Conservation (phyloP, 2,888 invertebrate species). For the Nomada fabriciana region DNA sequence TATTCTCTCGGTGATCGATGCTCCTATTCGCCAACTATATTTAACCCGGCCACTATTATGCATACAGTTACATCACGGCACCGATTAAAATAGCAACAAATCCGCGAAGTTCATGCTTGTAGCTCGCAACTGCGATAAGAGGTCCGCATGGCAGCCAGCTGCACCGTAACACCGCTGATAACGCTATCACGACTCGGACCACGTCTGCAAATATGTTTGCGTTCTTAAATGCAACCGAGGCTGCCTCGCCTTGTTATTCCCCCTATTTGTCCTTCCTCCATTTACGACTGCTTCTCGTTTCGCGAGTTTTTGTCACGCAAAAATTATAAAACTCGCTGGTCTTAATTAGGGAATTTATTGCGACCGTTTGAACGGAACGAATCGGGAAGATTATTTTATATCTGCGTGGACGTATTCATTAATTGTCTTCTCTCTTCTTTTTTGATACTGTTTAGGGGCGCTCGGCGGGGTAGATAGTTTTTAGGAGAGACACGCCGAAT, state of each 20-base stretch:
- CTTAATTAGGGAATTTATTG: too few relatives aligned
- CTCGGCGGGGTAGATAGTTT: too few relatives aligned
- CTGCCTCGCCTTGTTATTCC: slow-evolving; percentile 52
- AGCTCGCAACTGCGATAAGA: slow-evolving; percentile 38
- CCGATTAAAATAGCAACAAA: slow-evolving; percentile 69
- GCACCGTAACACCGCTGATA: slow-evolving; percentile 63
- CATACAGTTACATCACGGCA: slow-evolving; percentile 66
- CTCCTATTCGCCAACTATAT: slow-evolving; percentile 52
- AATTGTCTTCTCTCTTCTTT: too few relatives aligned
- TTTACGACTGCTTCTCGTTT: not conserved
- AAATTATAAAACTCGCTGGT: too few relatives aligned
- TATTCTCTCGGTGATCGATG: slow-evolving; percentile 16
- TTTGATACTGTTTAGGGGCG: too few relatives aligned
- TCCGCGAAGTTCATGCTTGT: slow-evolving; percentile 55
- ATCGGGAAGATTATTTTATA: too few relatives aligned
- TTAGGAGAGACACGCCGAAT: too few relatives aligned
- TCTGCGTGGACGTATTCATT: too few relatives aligned
- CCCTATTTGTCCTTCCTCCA: slow-evolving; percentile 22
- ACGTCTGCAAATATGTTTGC: slow-evolving; percentile 69
- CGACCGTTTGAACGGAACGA: too few relatives aligned
- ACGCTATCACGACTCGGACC: slow-evolving; percentile 60
- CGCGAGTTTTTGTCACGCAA: not conserved
- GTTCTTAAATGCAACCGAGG: slow-evolving; percentile 37
- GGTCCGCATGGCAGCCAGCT: slow-evolving; percentile 55
- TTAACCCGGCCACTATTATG: slow-evolving; percentile 65